Evolutionary conservation across 2,113 vertebrate genomes (phyloP).

Genomic region (Oreotrochilus melanogaster): DNA sequence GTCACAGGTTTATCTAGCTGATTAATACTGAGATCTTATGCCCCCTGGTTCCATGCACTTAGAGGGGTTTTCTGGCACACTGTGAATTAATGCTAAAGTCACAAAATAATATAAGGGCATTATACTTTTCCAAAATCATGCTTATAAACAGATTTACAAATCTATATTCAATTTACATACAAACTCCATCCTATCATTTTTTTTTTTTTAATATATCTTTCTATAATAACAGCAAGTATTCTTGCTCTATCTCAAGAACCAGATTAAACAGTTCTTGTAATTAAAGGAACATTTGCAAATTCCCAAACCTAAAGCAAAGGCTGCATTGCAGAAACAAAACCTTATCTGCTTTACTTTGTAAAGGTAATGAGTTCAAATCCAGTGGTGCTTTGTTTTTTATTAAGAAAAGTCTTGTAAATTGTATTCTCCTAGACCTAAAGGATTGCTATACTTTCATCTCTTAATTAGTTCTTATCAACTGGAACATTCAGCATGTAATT

Average conservation of each 20-base stretch:
- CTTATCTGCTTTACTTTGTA: constrained; percentile 39
- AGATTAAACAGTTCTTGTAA: neutral
- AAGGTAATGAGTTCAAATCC: constrained; percentile 58
- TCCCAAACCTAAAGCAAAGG: neutral
- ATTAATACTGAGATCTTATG: neutral
- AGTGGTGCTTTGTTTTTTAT: constrained; percentile 11
- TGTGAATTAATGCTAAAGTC: neutral
- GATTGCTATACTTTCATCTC: constrained; percentile 19
- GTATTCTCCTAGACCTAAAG: neutral
- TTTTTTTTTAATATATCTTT: neutral
- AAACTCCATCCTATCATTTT: neutral
- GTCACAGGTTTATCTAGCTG: neutral
- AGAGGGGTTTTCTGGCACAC: neutral
- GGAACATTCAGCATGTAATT: constrained; percentile 11
- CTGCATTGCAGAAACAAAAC: neutral
- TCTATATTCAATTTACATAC: neutral
- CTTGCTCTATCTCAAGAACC: neutral
- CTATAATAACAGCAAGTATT: neutral
- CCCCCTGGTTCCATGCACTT: neutral
- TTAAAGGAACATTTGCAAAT: constrained; percentile 17
- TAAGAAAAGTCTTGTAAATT: neutral
- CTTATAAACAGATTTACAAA: neutral
- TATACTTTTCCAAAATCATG: neutral
- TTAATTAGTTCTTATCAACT: constrained; percentile 58
- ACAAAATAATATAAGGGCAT: neutral